Percentiles rank a stretch among this genome's conserved stretches.
Evolutionary conservation across 2,888 invertebrate species (phyloP).

Genomic region (Eledona agricola): DNA sequence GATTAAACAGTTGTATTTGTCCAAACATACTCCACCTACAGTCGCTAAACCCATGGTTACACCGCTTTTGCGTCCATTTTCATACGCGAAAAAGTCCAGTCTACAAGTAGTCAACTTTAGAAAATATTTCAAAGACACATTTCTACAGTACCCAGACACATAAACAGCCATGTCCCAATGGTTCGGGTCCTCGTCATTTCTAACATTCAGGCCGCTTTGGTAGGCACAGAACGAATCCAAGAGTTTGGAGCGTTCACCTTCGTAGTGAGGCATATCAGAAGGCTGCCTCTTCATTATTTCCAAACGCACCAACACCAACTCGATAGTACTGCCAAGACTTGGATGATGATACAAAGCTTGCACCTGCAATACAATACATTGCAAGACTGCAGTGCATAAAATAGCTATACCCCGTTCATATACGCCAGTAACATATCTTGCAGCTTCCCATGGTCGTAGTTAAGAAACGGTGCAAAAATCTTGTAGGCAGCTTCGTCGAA

Average conservation of each 20-base stretch:
- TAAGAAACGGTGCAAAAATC: slow-evolving; percentile 74
- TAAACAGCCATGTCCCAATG: slow-evolving; percentile 86
- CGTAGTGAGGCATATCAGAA: slow-evolving; percentile 67
- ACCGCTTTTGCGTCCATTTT: slow-evolving; percentile 74
- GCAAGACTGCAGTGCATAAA: no score
- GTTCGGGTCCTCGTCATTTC: slow-evolving; percentile 74
- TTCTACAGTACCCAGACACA: slow-evolving; percentile 71
- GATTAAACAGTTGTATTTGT: slow-evolving; percentile 78
- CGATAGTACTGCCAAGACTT: slow-evolving; percentile 72
- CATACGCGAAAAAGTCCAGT: slow-evolving; percentile 77
- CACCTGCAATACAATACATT: no score
- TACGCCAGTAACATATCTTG: slow-evolving; percentile 81
- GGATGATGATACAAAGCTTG: slow-evolving; percentile 83
- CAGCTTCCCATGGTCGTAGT: slow-evolving; percentile 71
- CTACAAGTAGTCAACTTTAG: slow-evolving; percentile 57
- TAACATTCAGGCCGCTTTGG: slow-evolving; percentile 71
- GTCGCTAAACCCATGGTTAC: slow-evolving; percentile 86
- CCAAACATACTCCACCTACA: slow-evolving; percentile 79
- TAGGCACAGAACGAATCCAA: slow-evolving; percentile 81
- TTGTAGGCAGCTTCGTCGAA: slow-evolving; percentile 79
- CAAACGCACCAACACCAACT: slow-evolving; percentile 74
- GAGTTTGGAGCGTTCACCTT: slow-evolving; percentile 72
- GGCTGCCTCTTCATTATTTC: slow-evolving; percentile 77
- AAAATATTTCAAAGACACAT: no score
- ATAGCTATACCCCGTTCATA: slow-evolving; percentile 77